Base-by-base conservation (phyloP, 1,140 invertebrate genomes). In the Ctenoplectra terminalis region DNA sequence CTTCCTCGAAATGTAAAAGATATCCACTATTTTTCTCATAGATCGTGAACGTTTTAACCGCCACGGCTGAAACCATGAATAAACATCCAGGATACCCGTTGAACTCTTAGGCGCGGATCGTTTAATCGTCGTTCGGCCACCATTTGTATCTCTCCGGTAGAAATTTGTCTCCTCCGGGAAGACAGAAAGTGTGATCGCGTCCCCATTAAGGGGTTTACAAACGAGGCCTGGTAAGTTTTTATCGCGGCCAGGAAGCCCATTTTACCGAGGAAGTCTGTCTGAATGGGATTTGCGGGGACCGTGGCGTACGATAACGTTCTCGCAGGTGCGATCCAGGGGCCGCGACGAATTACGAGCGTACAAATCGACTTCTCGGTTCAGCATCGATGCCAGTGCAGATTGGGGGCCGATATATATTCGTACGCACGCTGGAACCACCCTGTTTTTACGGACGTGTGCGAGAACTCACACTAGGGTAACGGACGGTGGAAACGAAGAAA, bases 331-430 rank as follows among this genome's bases (percentile, higher is more conserved):
- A 86, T 87, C 40, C 63, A 31, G 31, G 29, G 20, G 1, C 17
- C 46, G 40, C 46, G 76, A 86, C 71, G 48, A 86, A 84, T 87
- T 87, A 87, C 69, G 85, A 86, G 81, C 67, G 50, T 72, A 86
- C 56, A 69, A 83, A 86, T 86, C 84, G 81, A 86, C 77, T 84
- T 87, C 61, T 86, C 48, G 69, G 72, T 84, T 86, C 58, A 83
- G 67, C 76, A 86, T 83, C 60, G 81, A 87, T 87, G 81, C 81
- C 64, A 74, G 61, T 56, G 58, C 56, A 86, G 86, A 87, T 87
- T 87, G 84, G 72, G 56, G 29, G 48, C 34, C 69, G 81, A 74
- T 81, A 81, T 52, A 54, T 74, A 82, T 70, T n/a, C 48, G 48
- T 70, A 43, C 46, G 61, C 63, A 29, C 76, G 43, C 15, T n/a